A percentile compares a stretch with the other conserved stretches of the same genome.
Conservation (phyloP, 2,888 invertebrate genomes). For the Exephanes ischioxanthus region DNA sequence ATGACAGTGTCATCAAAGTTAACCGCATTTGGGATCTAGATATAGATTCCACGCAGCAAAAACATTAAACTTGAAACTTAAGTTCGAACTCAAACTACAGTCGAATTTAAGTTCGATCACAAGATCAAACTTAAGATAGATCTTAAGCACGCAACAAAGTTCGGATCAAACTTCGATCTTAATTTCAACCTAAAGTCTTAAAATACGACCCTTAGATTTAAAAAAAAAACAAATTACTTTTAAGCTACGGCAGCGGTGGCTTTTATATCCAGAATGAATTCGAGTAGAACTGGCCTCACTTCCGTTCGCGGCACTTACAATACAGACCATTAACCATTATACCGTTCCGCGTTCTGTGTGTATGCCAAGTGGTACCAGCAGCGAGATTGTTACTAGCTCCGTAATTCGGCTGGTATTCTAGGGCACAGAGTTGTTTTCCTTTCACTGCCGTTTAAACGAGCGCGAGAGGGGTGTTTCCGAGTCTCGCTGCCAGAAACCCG, state of each 20-base stretch:
- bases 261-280: background rate
- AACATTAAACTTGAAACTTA: no score
- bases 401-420: constrained; percentile 48
- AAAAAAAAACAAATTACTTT: background rate
- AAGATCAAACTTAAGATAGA: no score
- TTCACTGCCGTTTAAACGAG: constrained; percentile 79
- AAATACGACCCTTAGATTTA: background rate
- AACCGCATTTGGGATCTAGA: no score
- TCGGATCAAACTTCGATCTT: no score
- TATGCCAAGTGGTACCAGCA: constrained; percentile 33
- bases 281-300: background rate
- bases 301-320: constrained; percentile 9
- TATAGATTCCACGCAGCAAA: no score
- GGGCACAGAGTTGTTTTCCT: constrained; percentile 64
- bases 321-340: constrained; percentile 33
- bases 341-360: constrained; percentile 16
- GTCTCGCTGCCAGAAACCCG: constrained; percentile 13
- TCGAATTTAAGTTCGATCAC: no score
- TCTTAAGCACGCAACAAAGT: background rate
- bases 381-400: constrained; percentile 33
- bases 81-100: no score
- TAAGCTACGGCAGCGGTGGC: background rate
- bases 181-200: background rate
- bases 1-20: no score
- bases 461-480: constrained; percentile 32